Evolutionary conservation across 2,113 vertebrate genomes (phyloP).

Genomic region (Chiloscyllium plagiosum): DNA sequence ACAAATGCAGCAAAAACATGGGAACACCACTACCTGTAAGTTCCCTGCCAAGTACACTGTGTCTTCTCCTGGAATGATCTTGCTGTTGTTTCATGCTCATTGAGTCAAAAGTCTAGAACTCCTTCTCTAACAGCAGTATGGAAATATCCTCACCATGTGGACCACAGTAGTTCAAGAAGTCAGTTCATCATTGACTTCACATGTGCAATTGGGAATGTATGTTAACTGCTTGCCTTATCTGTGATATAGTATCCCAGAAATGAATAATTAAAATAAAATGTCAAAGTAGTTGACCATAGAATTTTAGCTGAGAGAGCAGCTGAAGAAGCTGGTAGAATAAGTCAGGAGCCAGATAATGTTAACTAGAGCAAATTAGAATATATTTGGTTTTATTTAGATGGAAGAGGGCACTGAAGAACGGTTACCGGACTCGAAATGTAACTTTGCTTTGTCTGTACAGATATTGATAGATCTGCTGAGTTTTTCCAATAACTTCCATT

Average conservation of each 20-base stretch:
- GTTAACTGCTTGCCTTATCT: neutral
- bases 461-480: too few species aligned
- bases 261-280: neutral
- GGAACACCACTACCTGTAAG: neutral
- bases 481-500: too few species aligned
- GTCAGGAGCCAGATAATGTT: too few species aligned
- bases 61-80: neutral
- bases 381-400: neutral
- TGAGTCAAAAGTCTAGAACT: neutral
- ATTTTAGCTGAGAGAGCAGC: neutral
- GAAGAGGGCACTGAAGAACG: neutral
- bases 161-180: neutral
- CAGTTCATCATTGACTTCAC: neutral
- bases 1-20: neutral
- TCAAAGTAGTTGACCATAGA: neutral
- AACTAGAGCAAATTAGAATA: neutral
- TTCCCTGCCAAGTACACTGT: neutral
- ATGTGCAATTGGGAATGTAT: neutral
- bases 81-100: neutral
- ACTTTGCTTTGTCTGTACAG: too few species aligned
- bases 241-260: neutral
- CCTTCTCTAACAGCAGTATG: neutral
- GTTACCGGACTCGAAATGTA: too few species aligned
- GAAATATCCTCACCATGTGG: neutral
- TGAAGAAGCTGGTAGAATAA: too few species aligned